Percentiles rank a stretch among this genome's conserved stretches.
Conservation (phyloP, 1,140 invertebrate species). For the Nomia melanderi region DNA sequence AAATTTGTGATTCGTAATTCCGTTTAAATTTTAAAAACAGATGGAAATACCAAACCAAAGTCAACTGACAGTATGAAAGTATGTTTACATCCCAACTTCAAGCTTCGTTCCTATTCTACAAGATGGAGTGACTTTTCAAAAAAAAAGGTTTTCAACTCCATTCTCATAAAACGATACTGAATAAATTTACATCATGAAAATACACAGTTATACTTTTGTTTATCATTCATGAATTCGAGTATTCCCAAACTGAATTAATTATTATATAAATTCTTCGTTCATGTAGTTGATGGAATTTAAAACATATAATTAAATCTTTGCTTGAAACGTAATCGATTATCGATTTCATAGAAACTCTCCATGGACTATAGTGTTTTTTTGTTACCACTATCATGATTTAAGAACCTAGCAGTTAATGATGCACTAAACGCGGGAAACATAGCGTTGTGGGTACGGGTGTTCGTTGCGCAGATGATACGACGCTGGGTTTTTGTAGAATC, state of each 20-base stretch:
- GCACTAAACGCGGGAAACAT: slow-evolving; percentile 16
- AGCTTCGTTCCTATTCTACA: neutral
- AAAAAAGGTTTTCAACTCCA: neutral
- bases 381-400: neutral
- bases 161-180: too few species aligned
- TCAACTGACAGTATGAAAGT: neutral
- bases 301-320: too few species aligned
- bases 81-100: neutral
- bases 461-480: neutral
- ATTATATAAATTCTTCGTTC: too few species aligned
- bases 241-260: too few species aligned
- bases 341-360: slow-evolving; percentile 8
- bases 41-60: neutral
- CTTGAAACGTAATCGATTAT: too few species aligned
- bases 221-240: too few species aligned
- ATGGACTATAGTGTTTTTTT: neutral
- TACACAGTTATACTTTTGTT: too few species aligned
- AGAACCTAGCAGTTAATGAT: neutral
- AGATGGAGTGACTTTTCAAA: neutral
- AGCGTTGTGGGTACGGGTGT: neutral
- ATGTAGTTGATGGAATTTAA: too few species aligned
- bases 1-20: neutral
- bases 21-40: neutral
- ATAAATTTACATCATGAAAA: too few species aligned
- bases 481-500: neutral